A percentile compares a stretch with the other conserved stretches of the same genome.
These are phyloP conservation scores for Mandrillus leucophaeus DNA, from an alignment of 2,113 vertebrate species.

Conservation along the genomic window DNA sequence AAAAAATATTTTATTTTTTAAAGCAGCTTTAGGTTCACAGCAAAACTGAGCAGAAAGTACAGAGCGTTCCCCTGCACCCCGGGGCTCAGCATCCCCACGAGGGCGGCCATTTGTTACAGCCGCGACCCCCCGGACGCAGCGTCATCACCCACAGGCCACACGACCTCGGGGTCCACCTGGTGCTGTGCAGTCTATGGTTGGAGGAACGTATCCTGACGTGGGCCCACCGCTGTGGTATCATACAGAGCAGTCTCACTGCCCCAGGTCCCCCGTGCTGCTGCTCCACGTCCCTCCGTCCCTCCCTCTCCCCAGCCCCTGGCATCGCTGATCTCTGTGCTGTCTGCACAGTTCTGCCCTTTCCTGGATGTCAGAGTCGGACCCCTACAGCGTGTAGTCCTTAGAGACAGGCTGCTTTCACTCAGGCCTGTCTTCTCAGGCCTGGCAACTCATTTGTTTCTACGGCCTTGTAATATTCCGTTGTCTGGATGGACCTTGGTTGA, in stretches of 20 bases:
- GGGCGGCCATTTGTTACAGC: accelerated
- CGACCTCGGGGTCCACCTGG: not conserved
- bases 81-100: no score
- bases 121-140: not conserved
- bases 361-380: not conserved
- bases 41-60: not conserved
- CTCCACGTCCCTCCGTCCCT: not conserved
- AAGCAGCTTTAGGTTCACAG: not conserved
- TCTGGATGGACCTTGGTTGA: not conserved
- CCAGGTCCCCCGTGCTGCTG: not conserved
- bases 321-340: not conserved
- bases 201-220: accelerated
- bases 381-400: not conserved
- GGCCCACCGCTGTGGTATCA: no score
- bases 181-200: not conserved
- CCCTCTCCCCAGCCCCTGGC: not conserved
- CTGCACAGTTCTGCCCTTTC: not conserved
- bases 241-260: no score
- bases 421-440: not conserved
- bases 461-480: not conserved
- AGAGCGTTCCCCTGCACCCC: not conserved
- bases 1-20: not conserved
- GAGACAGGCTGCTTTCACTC: not conserved
- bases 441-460: not conserved
- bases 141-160: not conserved